Conservation (phyloP, 1,140 invertebrate species). For the Holcopasites calliopsidis region DNA sequence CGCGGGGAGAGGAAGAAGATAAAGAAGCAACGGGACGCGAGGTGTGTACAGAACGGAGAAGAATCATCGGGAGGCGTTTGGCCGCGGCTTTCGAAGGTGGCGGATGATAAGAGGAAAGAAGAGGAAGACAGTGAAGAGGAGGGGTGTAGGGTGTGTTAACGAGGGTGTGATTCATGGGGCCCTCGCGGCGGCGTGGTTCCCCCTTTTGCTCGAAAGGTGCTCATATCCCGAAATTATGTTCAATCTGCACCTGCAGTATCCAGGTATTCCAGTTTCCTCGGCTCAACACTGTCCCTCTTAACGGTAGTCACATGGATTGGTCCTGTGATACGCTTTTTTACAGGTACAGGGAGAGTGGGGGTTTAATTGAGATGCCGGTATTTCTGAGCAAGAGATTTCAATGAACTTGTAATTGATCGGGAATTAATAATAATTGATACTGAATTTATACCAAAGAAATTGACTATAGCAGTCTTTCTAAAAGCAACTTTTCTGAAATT, state of each 20-base stretch:
- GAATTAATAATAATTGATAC: no score
- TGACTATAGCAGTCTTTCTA: no score
- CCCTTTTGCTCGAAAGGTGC: slow-evolving; percentile 59
- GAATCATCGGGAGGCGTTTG: slow-evolving; percentile 33
- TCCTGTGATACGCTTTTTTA: neutral
- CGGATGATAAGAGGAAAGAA: slow-evolving; percentile 32
- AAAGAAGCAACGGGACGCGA: neutral
- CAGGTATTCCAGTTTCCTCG: slow-evolving; percentile 41
- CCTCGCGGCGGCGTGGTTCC: slow-evolving; percentile 61
- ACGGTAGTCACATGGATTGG: slow-evolving; percentile 40
- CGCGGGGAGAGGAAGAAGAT: slow-evolving; percentile 14
- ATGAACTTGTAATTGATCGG: no score
- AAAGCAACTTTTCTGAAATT: no score
- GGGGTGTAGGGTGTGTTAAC: slow-evolving; percentile 73
- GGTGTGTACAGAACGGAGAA: neutral
- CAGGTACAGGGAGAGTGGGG: neutral
- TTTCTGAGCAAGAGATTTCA: no score
- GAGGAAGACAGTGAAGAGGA: slow-evolving; percentile 20
- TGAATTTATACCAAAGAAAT: no score
- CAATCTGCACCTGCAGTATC: slow-evolving; percentile 57
- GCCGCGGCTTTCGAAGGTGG: slow-evolving; percentile 42
- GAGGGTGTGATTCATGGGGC: slow-evolving; percentile 76
- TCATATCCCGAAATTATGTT: slow-evolving; percentile 71
- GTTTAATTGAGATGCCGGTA: neutral
- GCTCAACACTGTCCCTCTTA: slow-evolving; percentile 15